These are phyloP conservation scores for Diaperis boleti DNA, from an alignment of 2,888 invertebrate genomes.

Conservation along the genomic window DNA sequence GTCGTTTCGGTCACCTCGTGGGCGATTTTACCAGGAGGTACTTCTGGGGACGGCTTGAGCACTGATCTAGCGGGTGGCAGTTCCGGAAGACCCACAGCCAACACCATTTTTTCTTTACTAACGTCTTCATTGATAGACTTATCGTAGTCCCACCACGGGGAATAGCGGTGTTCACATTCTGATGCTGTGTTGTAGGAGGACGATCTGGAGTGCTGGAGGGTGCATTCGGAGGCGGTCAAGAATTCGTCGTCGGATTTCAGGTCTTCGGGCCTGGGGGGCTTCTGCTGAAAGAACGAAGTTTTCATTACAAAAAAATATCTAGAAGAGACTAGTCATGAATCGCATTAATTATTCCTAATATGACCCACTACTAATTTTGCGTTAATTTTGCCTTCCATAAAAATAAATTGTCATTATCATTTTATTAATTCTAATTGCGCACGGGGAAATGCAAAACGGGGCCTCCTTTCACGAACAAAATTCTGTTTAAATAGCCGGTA, in stretches of 20 bases:
- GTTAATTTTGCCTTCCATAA: no score
- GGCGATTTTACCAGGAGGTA: conserved; percentile 67
- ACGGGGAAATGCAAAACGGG: conserved; percentile 27
- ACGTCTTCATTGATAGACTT: conserved; percentile 62
- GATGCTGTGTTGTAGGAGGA: conserved; percentile 79
- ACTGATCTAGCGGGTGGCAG: conserved; percentile 61
- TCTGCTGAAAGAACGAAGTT: conserved; percentile 46
- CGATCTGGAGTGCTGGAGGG: conserved; percentile 75
- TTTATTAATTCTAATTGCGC: conserved; percentile 20
- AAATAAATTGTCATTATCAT: conserved; percentile 2
- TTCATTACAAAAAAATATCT: not conserved
- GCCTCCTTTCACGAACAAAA: conserved; percentile 48
- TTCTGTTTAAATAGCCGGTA: conserved; percentile 51
- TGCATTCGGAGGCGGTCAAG: conserved; percentile 77
- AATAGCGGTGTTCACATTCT: conserved; percentile 71
- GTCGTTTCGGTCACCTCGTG: conserved; percentile 69
- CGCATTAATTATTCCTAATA: no score
- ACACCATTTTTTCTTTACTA: conserved; percentile 65
- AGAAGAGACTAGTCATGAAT: no score
- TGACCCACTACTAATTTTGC: no score
- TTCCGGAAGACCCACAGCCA: conserved; percentile 65
- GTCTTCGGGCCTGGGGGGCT: conserved; percentile 65
- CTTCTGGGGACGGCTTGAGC: conserved; percentile 63
- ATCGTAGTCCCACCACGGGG: conserved; percentile 71
- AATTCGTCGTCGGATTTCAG: conserved; percentile 73